A percentile compares a stretch with the other conserved stretches of the same genome.
Conservation (phyloP, 1,140 invertebrate species). For the Dermatophagoides farinae region DNA sequence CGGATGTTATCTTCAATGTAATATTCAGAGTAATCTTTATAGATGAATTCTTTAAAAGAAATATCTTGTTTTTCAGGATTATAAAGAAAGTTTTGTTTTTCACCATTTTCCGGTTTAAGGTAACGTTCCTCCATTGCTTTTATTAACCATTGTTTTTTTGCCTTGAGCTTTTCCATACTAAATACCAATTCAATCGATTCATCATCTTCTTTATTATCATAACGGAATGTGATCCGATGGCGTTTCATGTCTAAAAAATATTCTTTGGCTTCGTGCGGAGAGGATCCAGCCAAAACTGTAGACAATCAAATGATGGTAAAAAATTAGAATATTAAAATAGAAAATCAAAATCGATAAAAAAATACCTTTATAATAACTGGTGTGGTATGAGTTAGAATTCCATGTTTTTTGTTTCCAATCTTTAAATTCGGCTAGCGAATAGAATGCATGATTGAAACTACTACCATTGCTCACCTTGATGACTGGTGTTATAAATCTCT, state of each 20-base stretch:
- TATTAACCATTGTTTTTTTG: conserved; percentile 90
- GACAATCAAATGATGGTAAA: neutral
- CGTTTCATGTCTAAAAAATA: conserved; percentile 89
- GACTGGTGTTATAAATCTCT: conserved; percentile 99
- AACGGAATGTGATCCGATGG: conserved; percentile 77
- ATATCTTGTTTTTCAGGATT: conserved; percentile 68
- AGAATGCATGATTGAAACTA: conserved; percentile 51
- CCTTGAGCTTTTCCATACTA: conserved; percentile 81
- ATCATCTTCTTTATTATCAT: conserved; percentile 66
- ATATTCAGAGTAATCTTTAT: too few relatives aligned
- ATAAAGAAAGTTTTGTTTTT: conserved; percentile 74
- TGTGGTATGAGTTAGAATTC: conserved; percentile 75
- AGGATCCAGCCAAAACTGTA: conserved; percentile 88
- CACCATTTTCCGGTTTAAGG: conserved; percentile 59
- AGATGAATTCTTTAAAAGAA: conserved; percentile 82
- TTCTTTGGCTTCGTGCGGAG: conserved; percentile 91
- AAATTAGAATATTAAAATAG: too few relatives aligned
- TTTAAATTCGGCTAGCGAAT: conserved; percentile 92
- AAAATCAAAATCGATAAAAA: too few relatives aligned
- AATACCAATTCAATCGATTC: conserved; percentile 88
- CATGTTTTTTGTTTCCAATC: conserved; percentile 81
- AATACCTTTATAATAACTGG: conserved; percentile 88
- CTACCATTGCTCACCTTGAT: conserved; percentile 85
- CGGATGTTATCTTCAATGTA: conserved; percentile 84
- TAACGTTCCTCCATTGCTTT: conserved; percentile 90